phyloP scores from a whole-genome alignment of 30 jellyfish, hydroid and myxozoan genomes.

The Pseudorhiza aurosa region DNA sequence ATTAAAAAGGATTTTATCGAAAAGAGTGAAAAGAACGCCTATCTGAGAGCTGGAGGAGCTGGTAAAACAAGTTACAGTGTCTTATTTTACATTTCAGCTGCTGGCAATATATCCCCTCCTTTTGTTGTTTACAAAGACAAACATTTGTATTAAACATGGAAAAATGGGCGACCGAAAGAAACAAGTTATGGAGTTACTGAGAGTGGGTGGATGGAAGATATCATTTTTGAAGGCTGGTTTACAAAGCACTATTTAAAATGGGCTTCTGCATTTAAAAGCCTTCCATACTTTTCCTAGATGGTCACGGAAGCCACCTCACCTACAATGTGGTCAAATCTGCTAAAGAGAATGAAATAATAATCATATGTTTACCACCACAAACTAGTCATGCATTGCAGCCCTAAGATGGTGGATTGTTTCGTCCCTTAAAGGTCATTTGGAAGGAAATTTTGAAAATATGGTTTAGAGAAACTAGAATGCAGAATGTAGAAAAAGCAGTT shows the following conservation, averaged over 20 bases:
- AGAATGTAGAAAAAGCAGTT: slow-evolving; percentile 43
- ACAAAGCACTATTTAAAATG: slow-evolving; percentile 19
- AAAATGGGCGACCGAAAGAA: slow-evolving; percentile 55
- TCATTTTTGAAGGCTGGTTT: slow-evolving; percentile 61
- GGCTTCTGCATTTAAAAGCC: slow-evolving; percentile 50
- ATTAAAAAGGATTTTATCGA: slow-evolving; percentile 43
- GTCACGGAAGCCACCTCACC: slow-evolving; percentile 69
- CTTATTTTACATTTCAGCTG: slow-evolving; percentile 56
- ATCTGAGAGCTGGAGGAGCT: slow-evolving; percentile 27
- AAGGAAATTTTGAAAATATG: slow-evolving; percentile 23
- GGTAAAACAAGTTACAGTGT: slow-evolving; percentile 65
- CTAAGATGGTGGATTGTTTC: slow-evolving; percentile 29
- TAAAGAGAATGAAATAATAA: slow-evolving; percentile 32
- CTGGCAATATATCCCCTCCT: slow-evolving; percentile 49
- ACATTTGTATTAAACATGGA: slow-evolving; percentile 62
- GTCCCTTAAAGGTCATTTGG: slow-evolving; percentile 39
- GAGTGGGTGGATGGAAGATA: slow-evolving; percentile 76
- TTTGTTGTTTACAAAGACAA: slow-evolving; percentile 68
- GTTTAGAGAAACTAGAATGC: slow-evolving; percentile 41
- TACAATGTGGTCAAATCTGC: slow-evolving; percentile 62
- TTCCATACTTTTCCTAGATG: slow-evolving; percentile 64
- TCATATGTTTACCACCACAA: slow-evolving; percentile 69
- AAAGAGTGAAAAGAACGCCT: slow-evolving; percentile 39
- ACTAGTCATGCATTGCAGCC: slow-evolving; percentile 73
- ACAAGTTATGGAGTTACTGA: slow-evolving; percentile 52